Evolutionary conservation across 2,888 invertebrate genomes (phyloP), one percentile per base, ranked within the genome.

Genomic region (Andrena marginata): DNA sequence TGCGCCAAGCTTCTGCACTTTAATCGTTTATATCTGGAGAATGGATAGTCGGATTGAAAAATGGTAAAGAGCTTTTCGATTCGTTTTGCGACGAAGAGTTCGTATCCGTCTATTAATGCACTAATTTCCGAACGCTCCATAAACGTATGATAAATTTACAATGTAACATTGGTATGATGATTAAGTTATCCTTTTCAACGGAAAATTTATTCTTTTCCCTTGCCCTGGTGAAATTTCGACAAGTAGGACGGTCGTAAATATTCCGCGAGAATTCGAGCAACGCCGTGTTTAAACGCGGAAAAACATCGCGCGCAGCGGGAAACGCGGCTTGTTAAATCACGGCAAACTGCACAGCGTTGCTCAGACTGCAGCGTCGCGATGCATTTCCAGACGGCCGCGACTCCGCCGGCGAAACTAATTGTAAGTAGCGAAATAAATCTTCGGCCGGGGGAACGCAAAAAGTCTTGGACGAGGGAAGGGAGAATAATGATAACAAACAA

Each of bases 361-460:
- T 56, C 56, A 54, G 63, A 68, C 74, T 62, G 72, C 70, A 60
- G 42, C 48, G 78, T 75, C 71, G 83, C 75, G 64, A 68, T 75
- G 72, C 82, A 69, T 82, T 79, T 64, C 42, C 42, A 77, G 56
- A 56, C 26, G 56, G 60, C 26, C 70, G 62, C 69, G 77, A 60
- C 71, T 68, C 59, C 56, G 56, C 26, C 4, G 26, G 10, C 35
- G 85, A 84, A 88, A 90, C 88, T 90, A 90, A 90, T 90, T 90
- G 89, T 88, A 88, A 87, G 88, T 80, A 86, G 88, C 85, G 88
- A 85, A 86, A 89, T 91, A 91, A 90, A 91, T 91, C 91, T 89
- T 87, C 59, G 42, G 77, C 59, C 80, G 73, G 71, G 83, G 80
- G 75, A 85, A 87, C 72, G 68, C 51, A 68, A 80, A 68, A 69